These are phyloP conservation scores for Setipinna tenuifilis DNA, from an alignment of 2,797 vertebrate genomes.

Conservation along the genomic window DNA sequence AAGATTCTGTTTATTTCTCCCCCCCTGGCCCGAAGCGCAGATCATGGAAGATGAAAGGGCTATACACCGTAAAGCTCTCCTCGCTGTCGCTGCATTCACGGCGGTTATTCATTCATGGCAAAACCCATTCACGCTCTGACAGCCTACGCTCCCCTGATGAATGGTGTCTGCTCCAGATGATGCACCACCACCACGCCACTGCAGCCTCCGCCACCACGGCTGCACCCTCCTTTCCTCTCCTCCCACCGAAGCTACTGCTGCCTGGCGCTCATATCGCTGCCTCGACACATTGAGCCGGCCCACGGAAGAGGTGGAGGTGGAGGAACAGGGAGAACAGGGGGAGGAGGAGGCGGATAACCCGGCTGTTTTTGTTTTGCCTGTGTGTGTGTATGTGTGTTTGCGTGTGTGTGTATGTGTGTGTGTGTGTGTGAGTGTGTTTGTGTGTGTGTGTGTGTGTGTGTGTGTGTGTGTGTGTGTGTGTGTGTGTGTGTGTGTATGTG, in stretches of 20 bases:
- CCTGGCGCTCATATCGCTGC: slow-evolving; percentile 35
- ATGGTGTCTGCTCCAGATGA: slow-evolving; percentile 62
- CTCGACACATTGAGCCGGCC: background rate
- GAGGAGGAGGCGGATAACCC: background rate
- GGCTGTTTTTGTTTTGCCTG: background rate
- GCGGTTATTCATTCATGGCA: slow-evolving; percentile 84
- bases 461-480: slow-evolving; percentile 19
- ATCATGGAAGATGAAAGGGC: slow-evolving; percentile 76
- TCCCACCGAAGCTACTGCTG: background rate
- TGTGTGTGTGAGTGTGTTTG: background rate
- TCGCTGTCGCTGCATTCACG: slow-evolving; percentile 65
- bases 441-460: slow-evolving; percentile 35
- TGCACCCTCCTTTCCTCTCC: slow-evolving; percentile 28
- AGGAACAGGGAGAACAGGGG: background rate
- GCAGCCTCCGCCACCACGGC: slow-evolving; percentile 27
- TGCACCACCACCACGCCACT: slow-evolving; percentile 55
- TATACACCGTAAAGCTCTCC: slow-evolving; percentile 71
- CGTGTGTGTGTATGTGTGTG: slow-evolving; percentile 21
- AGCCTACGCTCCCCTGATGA: slow-evolving; percentile 64
- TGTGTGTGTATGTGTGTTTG: slow-evolving; percentile 44
- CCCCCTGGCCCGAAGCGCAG: slow-evolving; percentile 67
- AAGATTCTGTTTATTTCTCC: slow-evolving; percentile 69
- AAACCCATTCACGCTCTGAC: slow-evolving; percentile 80
- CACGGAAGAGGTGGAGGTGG: no score
- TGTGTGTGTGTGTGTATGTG: background rate